Evolutionary conservation across 2,113 vertebrate genomes (phyloP).

Genomic region (Microtus montanus): DNA sequence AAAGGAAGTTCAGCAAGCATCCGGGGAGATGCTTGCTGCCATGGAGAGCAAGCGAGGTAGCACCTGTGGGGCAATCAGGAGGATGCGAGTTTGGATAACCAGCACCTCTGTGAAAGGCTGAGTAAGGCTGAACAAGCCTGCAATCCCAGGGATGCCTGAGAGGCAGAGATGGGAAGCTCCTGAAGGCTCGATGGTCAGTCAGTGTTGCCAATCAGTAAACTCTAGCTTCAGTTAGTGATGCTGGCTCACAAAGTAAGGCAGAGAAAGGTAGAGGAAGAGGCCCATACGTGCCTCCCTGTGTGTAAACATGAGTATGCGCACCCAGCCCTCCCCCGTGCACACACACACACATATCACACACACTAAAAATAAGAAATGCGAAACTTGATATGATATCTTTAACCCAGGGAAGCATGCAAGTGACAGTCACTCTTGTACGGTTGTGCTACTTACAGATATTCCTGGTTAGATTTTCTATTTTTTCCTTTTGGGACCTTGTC

Average conservation of each 20-base stretch:
- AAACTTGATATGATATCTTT: not conserved
- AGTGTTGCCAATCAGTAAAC: not conserved
- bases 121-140: not conserved
- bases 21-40: not conserved
- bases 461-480: not conserved
- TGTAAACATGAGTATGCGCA: not conserved
- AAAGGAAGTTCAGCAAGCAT: not conserved
- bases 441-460: conserved; percentile 11
- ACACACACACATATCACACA: not conserved
- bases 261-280: not conserved
- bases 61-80: too few relatives aligned
- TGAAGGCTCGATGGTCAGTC: not conserved
- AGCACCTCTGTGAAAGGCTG: not conserved
- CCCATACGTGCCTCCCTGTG: not conserved
- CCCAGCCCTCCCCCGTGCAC: too few relatives aligned
- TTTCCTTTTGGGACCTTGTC: conserved; percentile 46
- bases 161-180: not conserved
- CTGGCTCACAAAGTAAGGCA: too few relatives aligned
- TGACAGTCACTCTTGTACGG: not conserved
- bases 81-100: too few relatives aligned
- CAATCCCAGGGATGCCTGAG: too few relatives aligned
- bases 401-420: not conserved
- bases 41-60: not conserved
- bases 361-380: not conserved
- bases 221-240: not conserved